A percentile compares a stretch with the other conserved stretches of the same genome.
Evolutionary conservation across 1,140 invertebrate genomes (phyloP).

Genomic region (Bombus sibiricus): DNA sequence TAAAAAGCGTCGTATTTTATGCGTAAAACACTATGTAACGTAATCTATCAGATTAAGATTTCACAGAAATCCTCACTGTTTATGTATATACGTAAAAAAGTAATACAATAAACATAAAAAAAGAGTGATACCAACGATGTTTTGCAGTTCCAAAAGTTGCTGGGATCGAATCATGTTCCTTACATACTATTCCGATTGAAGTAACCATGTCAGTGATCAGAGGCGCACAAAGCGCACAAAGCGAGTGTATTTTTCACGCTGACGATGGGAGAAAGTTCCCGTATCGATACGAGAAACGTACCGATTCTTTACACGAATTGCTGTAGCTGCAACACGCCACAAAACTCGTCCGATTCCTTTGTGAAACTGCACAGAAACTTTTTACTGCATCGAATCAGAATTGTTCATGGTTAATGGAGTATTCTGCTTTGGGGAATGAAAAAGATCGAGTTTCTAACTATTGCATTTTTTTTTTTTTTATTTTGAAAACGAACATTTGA

Average conservation of each 20-base stretch:
- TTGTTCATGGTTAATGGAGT: neutral
- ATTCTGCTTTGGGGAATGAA: neutral
- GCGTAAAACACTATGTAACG: too few species aligned
- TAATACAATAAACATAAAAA: neutral
- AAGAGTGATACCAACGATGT: neutral
- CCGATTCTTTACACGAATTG: slow-evolving; percentile 11
- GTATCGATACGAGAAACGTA: slow-evolving; percentile 38
- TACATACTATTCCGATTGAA: slow-evolving; percentile 17
- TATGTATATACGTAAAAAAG: neutral
- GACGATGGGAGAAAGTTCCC: slow-evolving; percentile 9
- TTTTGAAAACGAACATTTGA: too few species aligned
- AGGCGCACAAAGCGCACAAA: neutral
- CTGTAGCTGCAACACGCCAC: neutral
- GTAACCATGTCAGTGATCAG: slow-evolving; percentile 12
- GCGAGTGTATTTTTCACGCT: slow-evolving; percentile 19
- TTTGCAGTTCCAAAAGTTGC: neutral
- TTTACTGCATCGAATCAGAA: neutral
- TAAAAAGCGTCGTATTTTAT: neutral
- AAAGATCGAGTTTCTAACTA: too few species aligned
- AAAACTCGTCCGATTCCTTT: neutral
- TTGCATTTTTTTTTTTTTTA: too few species aligned
- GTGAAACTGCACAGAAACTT: neutral
- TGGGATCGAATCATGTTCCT: neutral
- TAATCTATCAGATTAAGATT: neutral
- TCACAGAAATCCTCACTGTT: neutral